Evolutionary conservation across 2,888 invertebrate genomes (phyloP), one percentile per base, ranked within the genome.

Genomic region (Tuta absoluta): DNA sequence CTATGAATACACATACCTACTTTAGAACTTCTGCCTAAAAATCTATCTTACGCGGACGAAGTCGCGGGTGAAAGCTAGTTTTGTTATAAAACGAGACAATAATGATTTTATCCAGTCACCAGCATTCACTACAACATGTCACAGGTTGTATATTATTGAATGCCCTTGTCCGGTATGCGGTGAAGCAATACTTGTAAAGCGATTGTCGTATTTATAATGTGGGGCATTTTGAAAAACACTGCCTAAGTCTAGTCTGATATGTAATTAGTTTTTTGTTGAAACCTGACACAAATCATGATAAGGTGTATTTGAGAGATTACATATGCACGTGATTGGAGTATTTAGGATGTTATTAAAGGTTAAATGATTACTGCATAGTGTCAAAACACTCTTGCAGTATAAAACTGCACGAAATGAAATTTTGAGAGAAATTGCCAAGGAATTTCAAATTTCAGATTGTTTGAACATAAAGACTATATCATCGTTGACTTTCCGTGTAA

Each of bases 101-200:
- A 10, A 2, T 0, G n/a, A 2, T 8, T 17, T 5, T 8, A 8
- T 10, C 56, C 4, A 24, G n/a, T 19, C 28, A 0, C 8, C 1
- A 17, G 8, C 56, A 33, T 17, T 56, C 2, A 10, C 56, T 17
- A 24, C 33, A 24, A 33, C 56, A 56, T 56, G 14, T 24, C 8
- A 33, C 56, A 37, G 37, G 58, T 58, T 45, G 60, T 45, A 60
- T 23, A 28, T 60, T 60, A 45, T 23, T 4, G 60, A 45, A 23
- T 60, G 60, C 45, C 60, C 60, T 60, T 60, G 60, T 45, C 17
- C 60, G 60, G 60, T 45, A 60, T 60, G 60, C 17, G 45, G 45
- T 38, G 58, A 19, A 12, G 38, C 38, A 58, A 58, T 23, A 37
- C 19, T 38, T 19, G 21, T 37, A 19, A 5, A 7, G 21, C 24